Percentiles rank a stretch among this genome's conserved stretches.
phyloP scores from a whole-genome alignment of 2,797 vertebrate species.

The Enteromius trimaculatus region DNA sequence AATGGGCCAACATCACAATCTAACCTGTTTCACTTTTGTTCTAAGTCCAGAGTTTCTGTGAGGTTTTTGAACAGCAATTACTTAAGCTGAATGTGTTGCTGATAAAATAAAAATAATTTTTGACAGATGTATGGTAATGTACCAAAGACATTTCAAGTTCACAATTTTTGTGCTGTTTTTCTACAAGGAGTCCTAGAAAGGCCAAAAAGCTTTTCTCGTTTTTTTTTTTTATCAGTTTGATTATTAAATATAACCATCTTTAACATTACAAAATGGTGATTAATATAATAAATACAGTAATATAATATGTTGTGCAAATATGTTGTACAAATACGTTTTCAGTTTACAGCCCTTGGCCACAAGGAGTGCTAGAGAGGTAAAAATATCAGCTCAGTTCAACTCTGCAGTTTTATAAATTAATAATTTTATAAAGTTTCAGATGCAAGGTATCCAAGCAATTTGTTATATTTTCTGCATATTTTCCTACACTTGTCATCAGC shows the following conservation, averaged over 20 bases:
- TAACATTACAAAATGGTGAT: neutral
- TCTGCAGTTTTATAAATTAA: neutral
- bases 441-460: neutral
- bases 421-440: neutral
- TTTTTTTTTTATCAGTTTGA: neutral
- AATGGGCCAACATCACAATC: conserved; percentile 20
- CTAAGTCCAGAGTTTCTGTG: neutral
- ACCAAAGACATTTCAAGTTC: neutral
- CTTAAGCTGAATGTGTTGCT: conserved; percentile 2
- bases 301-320: neutral
- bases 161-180: neutral
- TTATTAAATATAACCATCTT: neutral
- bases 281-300: neutral
- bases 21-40: conserved; percentile 10
- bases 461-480: neutral
- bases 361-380: neutral
- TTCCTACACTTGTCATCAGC: neutral
- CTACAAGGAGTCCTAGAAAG: neutral
- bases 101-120: conserved; percentile 25
- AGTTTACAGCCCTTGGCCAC: too few relatives aligned
- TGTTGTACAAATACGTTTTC: neutral
- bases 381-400: neutral
- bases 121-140: conserved; percentile 27
- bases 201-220: neutral
- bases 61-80: conserved; percentile 22